Evolutionary conservation across 2,113 vertebrate genomes (phyloP).

Genomic region (Pseudopodoces humilis): DNA sequence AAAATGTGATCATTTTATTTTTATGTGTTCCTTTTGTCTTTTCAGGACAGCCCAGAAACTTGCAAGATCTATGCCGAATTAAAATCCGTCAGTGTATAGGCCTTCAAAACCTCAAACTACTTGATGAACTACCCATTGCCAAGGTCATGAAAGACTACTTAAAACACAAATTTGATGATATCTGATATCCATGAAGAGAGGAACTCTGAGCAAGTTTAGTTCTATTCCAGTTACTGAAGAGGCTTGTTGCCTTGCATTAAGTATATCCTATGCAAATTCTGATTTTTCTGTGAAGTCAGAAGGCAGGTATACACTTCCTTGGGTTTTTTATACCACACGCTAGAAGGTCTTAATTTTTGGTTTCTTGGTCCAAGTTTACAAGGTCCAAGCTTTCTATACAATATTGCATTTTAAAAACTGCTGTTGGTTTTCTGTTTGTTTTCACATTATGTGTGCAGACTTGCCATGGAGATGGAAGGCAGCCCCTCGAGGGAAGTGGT

Average conservation of each 20-base stretch:
- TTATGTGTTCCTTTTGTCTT: slow-evolving; percentile 54
- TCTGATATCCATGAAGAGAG: slow-evolving; percentile 79
- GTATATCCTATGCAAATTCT: slow-evolving; percentile 97
- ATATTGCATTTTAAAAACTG: slow-evolving; percentile 52
- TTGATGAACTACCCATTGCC: slow-evolving; percentile 96
- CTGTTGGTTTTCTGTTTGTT: slow-evolving; percentile 56
- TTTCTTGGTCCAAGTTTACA: slow-evolving; percentile 81
- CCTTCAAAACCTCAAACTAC: slow-evolving; percentile 92
- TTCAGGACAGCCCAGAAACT: slow-evolving; percentile 91
- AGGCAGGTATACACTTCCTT: slow-evolving; percentile 82
- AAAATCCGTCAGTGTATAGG: slow-evolving; percentile 97
- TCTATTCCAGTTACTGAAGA: slow-evolving; percentile 79
- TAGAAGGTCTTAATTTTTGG: slow-evolving; percentile 81
- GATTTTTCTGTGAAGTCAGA: slow-evolving; percentile 82
- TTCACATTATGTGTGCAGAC: slow-evolving; percentile 45
- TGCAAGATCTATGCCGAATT: slow-evolving; percentile 98
- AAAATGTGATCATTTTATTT: background rate
- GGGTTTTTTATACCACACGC: slow-evolving; percentile 74
- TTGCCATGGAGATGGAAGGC: slow-evolving; percentile 50
- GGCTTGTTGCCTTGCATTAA: slow-evolving; percentile 82
- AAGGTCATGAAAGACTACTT: slow-evolving; percentile 99
- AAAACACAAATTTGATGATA: slow-evolving; percentile 97
- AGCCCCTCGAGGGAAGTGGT: slow-evolving; percentile 20
- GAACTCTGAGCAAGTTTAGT: slow-evolving; percentile 74
- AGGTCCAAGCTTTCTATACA: slow-evolving; percentile 77